Base-by-base conservation (phyloP, 2,113 vertebrate genomes). In the Grammomys dolichurus region DNA sequence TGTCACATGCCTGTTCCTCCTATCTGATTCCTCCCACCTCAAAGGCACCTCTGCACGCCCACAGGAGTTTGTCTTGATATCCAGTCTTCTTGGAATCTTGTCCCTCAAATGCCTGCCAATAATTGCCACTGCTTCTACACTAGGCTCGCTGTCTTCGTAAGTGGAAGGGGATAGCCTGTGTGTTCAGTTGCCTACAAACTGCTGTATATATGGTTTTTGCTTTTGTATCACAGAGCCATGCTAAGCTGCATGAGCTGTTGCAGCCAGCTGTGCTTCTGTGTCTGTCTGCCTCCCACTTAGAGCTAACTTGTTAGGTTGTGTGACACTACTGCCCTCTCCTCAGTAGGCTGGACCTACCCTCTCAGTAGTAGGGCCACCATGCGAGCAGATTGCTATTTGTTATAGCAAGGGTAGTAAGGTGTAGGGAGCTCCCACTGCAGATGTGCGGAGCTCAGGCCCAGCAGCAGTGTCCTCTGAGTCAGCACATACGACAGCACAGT, bases 1-100 rank as follows among this genome's bases (percentile, higher is more conserved):
- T 1, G 0, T 33, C 24, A 28, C 56, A 16, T 60, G 51, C 36
- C 60, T 12, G 0, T 48, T 40, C 46, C 0, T 90, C 73, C 36
- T 51, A 19, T 20, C 58, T 86, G 43, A 13, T 40, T 16, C 17
- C 12, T 14, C 48, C 36, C 10, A 33, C 51, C 10, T 36, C 2
- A 17, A 22, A 43, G 85, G 7, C 12, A 11, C 40, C 20, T 56
- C 31, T 54, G 9, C 77, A 56, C 77, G 56, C 33, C 33, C 10
- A 4, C 54, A 8, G 87, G 72, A 26, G 5, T 75, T 54, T 4
- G 12, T 13, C 1, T 46, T 40, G 10, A 9, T 3, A 11, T 60
- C 17, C 43, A 24, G 51, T 33, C n/a, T 60, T 40, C 87, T 63
- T 31, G 12, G 48, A 86, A 26, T 11, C n/a, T 22, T 67, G 86